A percentile compares a stretch with the other conserved stretches of the same genome.
phyloP scores from a whole-genome alignment of 2,888 invertebrate species.

The Luperina testacea region DNA sequence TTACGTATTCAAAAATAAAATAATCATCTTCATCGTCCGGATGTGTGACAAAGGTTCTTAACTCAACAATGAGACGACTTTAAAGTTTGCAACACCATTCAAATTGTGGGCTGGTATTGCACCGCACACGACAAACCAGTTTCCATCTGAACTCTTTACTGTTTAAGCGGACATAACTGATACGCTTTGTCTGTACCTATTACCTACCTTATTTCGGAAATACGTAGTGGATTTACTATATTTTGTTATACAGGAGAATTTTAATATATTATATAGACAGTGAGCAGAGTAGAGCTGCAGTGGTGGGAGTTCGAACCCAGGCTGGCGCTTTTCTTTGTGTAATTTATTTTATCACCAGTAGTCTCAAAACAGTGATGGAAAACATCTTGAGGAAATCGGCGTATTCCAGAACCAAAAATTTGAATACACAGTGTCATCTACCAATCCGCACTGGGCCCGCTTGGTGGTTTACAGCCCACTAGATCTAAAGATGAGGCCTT shows the following conservation, averaged over 20 bases:
- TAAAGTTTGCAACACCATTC: constrained; percentile 44
- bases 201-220: constrained; percentile 25
- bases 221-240: not conserved
- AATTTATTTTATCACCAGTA: not conserved
- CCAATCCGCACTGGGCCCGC: not conserved
- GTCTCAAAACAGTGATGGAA: not conserved
- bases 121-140: constrained; percentile 46
- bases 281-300: not conserved
- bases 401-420: not conserved
- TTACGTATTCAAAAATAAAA: constrained; percentile 14
- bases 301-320: not conserved
- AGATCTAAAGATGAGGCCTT: no score
- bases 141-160: constrained; percentile 39
- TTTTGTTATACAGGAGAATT: not conserved
- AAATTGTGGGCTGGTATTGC: constrained; percentile 46
- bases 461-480: no score
- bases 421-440: not conserved
- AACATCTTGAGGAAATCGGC: not conserved
- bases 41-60: constrained; percentile 23
- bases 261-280: not conserved
- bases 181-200: constrained; percentile 19
- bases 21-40: not conserved
- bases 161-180: constrained; percentile 32
- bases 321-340: not conserved
- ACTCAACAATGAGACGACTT: constrained; percentile 28